Percentiles rank a stretch among this genome's conserved stretches.
These are phyloP conservation scores for Bruchidius siliquastri DNA, from an alignment of 2,888 invertebrate genomes.

Conservation along the genomic window DNA sequence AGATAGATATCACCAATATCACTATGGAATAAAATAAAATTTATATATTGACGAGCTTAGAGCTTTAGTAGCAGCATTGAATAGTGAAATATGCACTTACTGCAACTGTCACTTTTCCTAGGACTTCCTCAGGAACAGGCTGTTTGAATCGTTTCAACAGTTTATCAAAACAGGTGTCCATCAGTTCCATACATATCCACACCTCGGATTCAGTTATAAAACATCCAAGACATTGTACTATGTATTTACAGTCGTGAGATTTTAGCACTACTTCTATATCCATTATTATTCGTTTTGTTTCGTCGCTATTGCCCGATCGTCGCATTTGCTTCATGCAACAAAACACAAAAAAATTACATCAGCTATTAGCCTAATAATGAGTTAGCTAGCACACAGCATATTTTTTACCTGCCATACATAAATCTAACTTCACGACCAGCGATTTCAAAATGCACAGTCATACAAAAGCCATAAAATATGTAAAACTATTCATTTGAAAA, in stretches of 20 bases:
- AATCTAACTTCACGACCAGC: too few relatives aligned
- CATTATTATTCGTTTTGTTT: slow-evolving; percentile 97
- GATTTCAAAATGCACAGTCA: too few relatives aligned
- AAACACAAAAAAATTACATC: neutral
- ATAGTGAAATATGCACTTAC: slow-evolving; percentile 55
- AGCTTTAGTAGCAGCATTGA: too few relatives aligned
- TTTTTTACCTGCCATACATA: too few relatives aligned
- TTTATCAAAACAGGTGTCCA: slow-evolving; percentile 98
- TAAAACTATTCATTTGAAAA: too few relatives aligned
- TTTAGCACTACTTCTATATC: slow-evolving; percentile 97
- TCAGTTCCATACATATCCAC: slow-evolving; percentile 99
- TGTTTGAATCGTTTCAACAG: slow-evolving; percentile 77
- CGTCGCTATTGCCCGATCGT: slow-evolving; percentile 92
- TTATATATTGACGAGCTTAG: too few relatives aligned
- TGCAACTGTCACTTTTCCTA: slow-evolving; percentile 95
- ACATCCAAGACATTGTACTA: slow-evolving; percentile 95
- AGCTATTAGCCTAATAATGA: too few relatives aligned
- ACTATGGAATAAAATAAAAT: too few relatives aligned
- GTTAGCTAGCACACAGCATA: too few relatives aligned
- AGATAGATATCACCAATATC: too few relatives aligned
- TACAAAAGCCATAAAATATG: too few relatives aligned
- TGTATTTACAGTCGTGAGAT: slow-evolving; percentile 94
- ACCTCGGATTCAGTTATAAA: slow-evolving; percentile 97
- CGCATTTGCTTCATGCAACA: slow-evolving; percentile 77
- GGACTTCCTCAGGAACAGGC: slow-evolving; percentile 92